Conservation (phyloP, 1,140 invertebrate genomes). For the Drosophila ohnishii region DNA sequence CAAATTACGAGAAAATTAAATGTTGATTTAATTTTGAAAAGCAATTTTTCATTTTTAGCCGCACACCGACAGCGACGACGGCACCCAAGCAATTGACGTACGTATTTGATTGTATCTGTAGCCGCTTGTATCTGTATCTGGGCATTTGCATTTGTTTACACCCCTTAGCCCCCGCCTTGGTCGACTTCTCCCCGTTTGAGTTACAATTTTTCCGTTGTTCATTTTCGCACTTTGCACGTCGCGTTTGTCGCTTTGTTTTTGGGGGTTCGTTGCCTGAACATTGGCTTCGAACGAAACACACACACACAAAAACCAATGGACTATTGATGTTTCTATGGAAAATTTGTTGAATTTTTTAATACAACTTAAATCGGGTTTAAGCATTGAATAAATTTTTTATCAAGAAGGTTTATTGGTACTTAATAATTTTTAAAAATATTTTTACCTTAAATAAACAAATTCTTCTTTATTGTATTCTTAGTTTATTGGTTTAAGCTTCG, state of each 20-base stretch:
- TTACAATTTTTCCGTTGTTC: slow-evolving; percentile 71
- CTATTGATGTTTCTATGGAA: slow-evolving; percentile 8
- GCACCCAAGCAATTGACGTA: slow-evolving; percentile 70
- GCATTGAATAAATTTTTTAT: background rate
- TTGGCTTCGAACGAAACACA: slow-evolving; percentile 3
- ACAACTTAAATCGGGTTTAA: background rate
- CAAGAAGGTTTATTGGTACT: too few relatives aligned
- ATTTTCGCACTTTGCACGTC: slow-evolving; percentile 75
- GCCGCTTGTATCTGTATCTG: slow-evolving; percentile 47
- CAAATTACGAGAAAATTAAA: slow-evolving; percentile 82
- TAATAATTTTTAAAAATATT: too few relatives aligned
- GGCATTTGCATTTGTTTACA: slow-evolving; percentile 65
- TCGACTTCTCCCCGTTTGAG: slow-evolving; percentile 42
- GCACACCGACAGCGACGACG: slow-evolving; percentile 46
- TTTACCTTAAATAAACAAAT: too few relatives aligned
- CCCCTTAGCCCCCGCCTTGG: slow-evolving; percentile 8
- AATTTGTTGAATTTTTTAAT: background rate
- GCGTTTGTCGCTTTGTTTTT: slow-evolving; percentile 32
- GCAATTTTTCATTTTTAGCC: slow-evolving; percentile 81
- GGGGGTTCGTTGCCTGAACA: slow-evolving; percentile 59
- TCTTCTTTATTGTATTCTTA: too few relatives aligned
- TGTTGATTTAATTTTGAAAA: slow-evolving; percentile 82
- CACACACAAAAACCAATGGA: background rate
- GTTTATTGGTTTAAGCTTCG: too few relatives aligned
- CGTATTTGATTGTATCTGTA: slow-evolving; percentile 51